Evolutionary conservation across 2,797 vertebrate genomes (phyloP).

Genomic region (Helostoma temminkii): DNA sequence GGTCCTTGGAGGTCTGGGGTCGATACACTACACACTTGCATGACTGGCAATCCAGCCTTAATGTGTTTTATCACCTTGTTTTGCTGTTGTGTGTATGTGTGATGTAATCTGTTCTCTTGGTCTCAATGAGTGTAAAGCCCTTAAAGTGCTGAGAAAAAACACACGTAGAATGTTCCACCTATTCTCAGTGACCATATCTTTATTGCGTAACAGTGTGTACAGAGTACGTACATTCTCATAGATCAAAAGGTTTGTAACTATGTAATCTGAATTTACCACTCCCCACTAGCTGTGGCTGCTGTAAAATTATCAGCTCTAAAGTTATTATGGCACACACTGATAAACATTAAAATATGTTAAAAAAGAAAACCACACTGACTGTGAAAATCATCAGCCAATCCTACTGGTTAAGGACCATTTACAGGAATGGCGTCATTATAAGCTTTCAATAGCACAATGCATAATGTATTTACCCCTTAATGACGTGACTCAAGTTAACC

Average conservation of each 20-base stretch:
- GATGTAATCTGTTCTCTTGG: too few relatives aligned
- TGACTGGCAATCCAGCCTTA: too few relatives aligned
- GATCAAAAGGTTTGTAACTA: slow-evolving; percentile 12
- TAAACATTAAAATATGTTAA: not conserved
- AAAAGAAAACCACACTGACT: slow-evolving; percentile 52
- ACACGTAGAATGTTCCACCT: too few relatives aligned
- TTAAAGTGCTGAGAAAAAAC: too few relatives aligned
- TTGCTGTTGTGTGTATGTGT: too few relatives aligned
- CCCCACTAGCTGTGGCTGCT: slow-evolving; percentile 10
- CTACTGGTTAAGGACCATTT: slow-evolving; percentile 88
- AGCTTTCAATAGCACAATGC: too few relatives aligned
- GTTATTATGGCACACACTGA: slow-evolving; percentile 8
- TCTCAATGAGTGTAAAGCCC: too few relatives aligned
- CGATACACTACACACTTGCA: too few relatives aligned
- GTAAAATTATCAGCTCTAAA: slow-evolving; percentile 1
- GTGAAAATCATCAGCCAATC: slow-evolving; percentile 84
- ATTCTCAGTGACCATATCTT: slow-evolving; percentile 25
- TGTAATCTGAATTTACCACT: not conserved
- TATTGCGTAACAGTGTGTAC: slow-evolving; percentile 56
- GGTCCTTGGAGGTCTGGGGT: too few relatives aligned
- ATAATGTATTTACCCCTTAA: slow-evolving; percentile 37
- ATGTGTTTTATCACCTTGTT: too few relatives aligned
- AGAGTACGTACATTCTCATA: slow-evolving; percentile 7
- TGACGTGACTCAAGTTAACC: slow-evolving; percentile 7
- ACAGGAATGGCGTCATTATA: slow-evolving; percentile 91